Percentiles rank a stretch among this genome's conserved stretches.
Evolutionary conservation across 2,797 vertebrate species (phyloP).

Genomic region (Apogon talboti): DNA sequence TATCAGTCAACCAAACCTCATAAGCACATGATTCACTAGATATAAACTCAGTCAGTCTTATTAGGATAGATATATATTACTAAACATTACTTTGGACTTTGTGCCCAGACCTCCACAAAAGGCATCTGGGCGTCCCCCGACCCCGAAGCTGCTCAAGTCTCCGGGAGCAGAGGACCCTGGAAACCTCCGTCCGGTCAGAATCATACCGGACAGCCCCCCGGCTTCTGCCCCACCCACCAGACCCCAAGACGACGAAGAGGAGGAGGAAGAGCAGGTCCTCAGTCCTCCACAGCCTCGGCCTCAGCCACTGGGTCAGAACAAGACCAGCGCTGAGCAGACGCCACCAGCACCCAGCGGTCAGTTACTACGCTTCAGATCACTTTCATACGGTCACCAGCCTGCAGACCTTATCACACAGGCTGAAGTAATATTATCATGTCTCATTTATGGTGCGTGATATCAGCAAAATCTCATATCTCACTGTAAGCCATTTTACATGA

Average conservation of each 20-base stretch:
- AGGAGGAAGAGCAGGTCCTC: conserved; percentile 76
- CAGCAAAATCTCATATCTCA: too few relatives aligned
- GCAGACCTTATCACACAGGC: background rate
- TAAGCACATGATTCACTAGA: background rate
- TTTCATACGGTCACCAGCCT: background rate
- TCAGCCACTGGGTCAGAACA: conserved; percentile 75
- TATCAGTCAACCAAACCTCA: background rate
- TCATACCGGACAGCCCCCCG: conserved; percentile 68
- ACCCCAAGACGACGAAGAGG: conserved; percentile 77
- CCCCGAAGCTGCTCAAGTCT: conserved; percentile 85
- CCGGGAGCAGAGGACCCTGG: conserved; percentile 85
- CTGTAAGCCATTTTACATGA: too few relatives aligned
- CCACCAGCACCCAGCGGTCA: conserved; percentile 49
- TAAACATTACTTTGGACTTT: conserved; percentile 6
- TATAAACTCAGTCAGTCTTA: background rate
- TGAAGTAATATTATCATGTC: too few relatives aligned
- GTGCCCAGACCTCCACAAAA: conserved; percentile 71
- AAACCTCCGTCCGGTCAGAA: conserved; percentile 89
- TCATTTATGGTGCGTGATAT: too few relatives aligned
- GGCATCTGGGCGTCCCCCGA: conserved; percentile 63
- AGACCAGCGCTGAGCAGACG: conserved; percentile 46
- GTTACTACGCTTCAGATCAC: background rate
- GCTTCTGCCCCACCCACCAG: conserved; percentile 23
- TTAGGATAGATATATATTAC: background rate
- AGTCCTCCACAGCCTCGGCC: conserved; percentile 70